These are phyloP conservation scores for Coccyzus lansbergi DNA, from an alignment of 2,797 vertebrate species.

Conservation along the genomic window DNA sequence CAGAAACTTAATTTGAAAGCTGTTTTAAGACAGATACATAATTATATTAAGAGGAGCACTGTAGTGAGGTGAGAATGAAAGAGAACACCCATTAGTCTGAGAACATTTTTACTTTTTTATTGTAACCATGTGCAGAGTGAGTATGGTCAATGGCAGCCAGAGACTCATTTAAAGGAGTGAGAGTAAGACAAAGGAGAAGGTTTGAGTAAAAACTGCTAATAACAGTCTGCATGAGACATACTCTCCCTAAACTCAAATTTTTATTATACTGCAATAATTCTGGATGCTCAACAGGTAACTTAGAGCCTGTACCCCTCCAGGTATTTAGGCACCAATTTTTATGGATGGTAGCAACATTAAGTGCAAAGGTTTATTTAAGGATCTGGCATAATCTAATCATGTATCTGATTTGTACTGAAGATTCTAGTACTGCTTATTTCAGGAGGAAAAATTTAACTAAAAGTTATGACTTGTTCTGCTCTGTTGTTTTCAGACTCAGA, in stretches of 20 bases:
- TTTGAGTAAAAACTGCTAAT: not conserved
- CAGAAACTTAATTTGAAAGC: conserved; percentile 49
- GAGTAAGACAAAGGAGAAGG: not conserved
- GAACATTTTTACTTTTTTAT: not conserved
- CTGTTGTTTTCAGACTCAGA: not conserved
- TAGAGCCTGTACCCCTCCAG: rapidly evolving
- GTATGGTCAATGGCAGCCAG: not conserved
- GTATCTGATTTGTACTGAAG: not conserved
- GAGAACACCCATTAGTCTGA: not conserved
- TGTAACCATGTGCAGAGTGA: not conserved
- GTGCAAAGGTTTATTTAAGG: not conserved
- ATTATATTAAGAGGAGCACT: not conserved
- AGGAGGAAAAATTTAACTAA: not conserved
- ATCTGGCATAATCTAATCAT: not conserved
- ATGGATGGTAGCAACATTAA: not conserved
- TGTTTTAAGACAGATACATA: conserved; percentile 43
- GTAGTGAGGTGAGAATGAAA: not conserved
- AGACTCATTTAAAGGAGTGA: not conserved
- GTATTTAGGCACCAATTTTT: not conserved
- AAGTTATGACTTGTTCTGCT: not conserved
- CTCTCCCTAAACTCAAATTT: not conserved
- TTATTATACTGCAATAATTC: rapidly evolving
- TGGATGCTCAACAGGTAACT: not conserved
- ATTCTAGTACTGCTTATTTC: not conserved
- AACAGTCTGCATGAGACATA: not conserved